phyloP scores from a whole-genome alignment of 1,140 invertebrate species.

The Sycophila sp. region DNA sequence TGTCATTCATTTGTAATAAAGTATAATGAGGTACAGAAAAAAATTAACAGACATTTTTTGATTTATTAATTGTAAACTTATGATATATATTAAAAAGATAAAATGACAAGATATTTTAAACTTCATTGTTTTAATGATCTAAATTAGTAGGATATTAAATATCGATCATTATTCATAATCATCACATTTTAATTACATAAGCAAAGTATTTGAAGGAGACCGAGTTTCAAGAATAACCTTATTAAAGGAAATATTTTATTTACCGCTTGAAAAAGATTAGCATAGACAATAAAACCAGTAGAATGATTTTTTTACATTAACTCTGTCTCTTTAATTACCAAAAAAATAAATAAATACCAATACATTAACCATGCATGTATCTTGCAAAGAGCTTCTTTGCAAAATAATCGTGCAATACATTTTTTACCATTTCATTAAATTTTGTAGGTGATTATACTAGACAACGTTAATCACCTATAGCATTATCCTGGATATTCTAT shows the following conservation, averaged over 20 bases:
- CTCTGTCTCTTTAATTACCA: slow-evolving; percentile 21
- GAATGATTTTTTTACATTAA: slow-evolving; percentile 4
- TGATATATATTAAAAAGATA: no score
- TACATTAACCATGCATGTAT: slow-evolving; percentile 13
- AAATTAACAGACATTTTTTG: slow-evolving; percentile 36
- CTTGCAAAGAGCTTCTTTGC: no score
- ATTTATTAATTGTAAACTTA: slow-evolving; percentile 21
- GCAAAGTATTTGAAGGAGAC: slow-evolving; percentile 25
- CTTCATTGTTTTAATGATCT: slow-evolving; percentile 8
- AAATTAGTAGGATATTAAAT: no score
- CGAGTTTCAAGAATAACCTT: slow-evolving; percentile 7
- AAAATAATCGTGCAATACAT: no score
- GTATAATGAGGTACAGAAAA: slow-evolving; percentile 52
- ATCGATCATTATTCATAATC: not conserved
- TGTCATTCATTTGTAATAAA: slow-evolving; percentile 63
- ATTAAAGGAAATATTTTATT: not conserved
- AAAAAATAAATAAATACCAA: not conserved
- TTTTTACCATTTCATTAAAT: no score
- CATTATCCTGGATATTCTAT: no score
- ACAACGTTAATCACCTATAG: slow-evolving; percentile 1
- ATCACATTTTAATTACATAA: slow-evolving; percentile 12
- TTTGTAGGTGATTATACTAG: slow-evolving; percentile 23
- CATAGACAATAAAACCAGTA: no score
- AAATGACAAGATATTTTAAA: not conserved
- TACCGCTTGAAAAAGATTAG: no score